Base-by-base conservation (phyloP, 2,888 invertebrate species). In the Drosophila meridionalis region DNA sequence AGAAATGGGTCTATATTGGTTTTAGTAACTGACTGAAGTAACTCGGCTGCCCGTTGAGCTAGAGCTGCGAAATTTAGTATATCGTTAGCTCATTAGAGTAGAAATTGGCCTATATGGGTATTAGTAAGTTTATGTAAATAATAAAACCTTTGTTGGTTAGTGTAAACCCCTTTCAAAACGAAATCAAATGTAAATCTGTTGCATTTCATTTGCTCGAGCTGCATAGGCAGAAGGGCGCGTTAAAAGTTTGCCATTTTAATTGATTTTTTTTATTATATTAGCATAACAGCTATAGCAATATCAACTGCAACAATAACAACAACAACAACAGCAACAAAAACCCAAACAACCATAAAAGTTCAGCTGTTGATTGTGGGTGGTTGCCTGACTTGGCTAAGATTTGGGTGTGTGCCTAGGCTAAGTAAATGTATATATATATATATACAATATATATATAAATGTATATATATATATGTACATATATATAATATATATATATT, bases 231-330 rank as follows among this genome's bases (percentile, higher is more conserved):
- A 50, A 53, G 56, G 64, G 70, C 62, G 60, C 38, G 72, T 69
- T 70, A 59, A 75, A 50, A 68, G 84, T 78, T 70, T 71, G 73
- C 71, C 62, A 80, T 83, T 86, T 85, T 85, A 85, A 85, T 85
- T 84, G 84, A 9, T 36, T 36, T 36, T 66, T 88, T 84, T 87
- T 80, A 14, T 55, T 52, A 26, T 26, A 53, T 55, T 85, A 86
- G 65, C 83, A 86, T 88, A 79, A 68, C 66, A 67, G 61, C 58
- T 47, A 20, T 58, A 60, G 20, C 63, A 78, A 45, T 66, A 62
- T 6, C 57, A 73, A 11, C 42, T 45, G 2, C 52, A 59, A 36
- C 66, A 62, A 43, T 47, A 52, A 14, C 62, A 61, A 14, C 68
- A 76, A 40, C 67, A 60, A 3, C 68, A 78, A 40, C 64, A 62